Conservation (phyloP, 2,797 vertebrate genomes). For the Salmo trutta region DNA sequence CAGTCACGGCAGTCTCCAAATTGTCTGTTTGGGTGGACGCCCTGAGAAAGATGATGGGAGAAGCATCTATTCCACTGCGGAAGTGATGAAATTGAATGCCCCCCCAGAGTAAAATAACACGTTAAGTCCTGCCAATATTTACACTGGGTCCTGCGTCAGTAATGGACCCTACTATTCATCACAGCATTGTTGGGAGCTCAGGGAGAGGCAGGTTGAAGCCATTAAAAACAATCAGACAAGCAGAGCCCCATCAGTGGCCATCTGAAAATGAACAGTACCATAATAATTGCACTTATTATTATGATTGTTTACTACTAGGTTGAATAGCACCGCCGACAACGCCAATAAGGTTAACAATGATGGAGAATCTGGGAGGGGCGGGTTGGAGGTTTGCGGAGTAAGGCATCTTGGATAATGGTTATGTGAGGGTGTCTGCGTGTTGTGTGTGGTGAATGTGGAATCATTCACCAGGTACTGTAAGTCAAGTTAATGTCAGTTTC, state of each 20-base stretch:
- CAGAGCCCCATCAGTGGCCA: neutral
- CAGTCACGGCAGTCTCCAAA: conserved; percentile 7
- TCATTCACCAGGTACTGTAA: neutral
- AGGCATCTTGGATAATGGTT: neutral
- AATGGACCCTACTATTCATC: conserved; percentile 22
- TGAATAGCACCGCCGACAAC: neutral
- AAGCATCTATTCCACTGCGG: conserved; percentile 37
- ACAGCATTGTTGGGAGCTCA: neutral
- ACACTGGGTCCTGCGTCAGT: conserved; percentile 18
- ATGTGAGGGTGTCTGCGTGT: neutral
- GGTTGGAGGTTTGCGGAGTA: neutral
- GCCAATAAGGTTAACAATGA: neutral
- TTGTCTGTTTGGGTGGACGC: conserved; percentile 29
- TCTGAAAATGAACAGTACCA: neutral
- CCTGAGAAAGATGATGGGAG: conserved; percentile 24
- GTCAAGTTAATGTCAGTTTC: neutral
- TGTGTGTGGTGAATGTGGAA: neutral
- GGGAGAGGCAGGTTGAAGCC: neutral
- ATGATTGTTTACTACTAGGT: neutral
- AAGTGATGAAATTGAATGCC: conserved; percentile 19
- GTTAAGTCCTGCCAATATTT: conserved; percentile 34
- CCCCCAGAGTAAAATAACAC: conserved; percentile 29
- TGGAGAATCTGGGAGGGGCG: neutral
- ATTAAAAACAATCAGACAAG: neutral
- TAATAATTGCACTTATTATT: neutral